These are phyloP conservation scores for Gryllus bimaculatus DNA, from an alignment of 1,140 invertebrate species.

Conservation along the genomic window DNA sequence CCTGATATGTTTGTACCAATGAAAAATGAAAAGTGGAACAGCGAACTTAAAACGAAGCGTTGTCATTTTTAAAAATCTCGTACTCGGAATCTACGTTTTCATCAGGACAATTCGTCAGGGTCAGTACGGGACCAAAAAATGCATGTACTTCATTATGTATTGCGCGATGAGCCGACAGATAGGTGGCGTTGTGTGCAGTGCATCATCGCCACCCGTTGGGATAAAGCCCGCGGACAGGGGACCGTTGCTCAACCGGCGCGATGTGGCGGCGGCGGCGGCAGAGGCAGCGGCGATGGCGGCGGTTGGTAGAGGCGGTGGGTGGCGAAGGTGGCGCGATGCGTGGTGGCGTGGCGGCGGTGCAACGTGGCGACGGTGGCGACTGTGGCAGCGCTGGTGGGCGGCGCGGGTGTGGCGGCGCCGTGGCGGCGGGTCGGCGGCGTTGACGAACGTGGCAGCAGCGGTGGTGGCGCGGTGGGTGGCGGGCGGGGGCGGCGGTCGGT, in stretches of 20 bases:
- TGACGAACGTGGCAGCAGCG: too few species aligned
- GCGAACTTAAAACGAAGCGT: background rate
- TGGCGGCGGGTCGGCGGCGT: too few species aligned
- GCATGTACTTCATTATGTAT: background rate
- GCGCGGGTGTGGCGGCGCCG: too few species aligned
- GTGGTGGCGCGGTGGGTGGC: too few species aligned
- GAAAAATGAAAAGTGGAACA: background rate
- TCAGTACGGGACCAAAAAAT: background rate
- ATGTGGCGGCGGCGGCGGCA: too few species aligned
- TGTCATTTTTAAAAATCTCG: slow-evolving; percentile 5
- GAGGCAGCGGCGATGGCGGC: too few species aligned
- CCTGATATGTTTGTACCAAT: background rate
- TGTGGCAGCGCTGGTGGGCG: too few species aligned
- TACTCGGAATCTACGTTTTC: background rate
- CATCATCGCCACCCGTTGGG: background rate
- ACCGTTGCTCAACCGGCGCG: background rate
- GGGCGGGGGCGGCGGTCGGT: too few species aligned
- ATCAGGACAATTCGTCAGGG: background rate
- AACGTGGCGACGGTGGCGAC: too few species aligned
- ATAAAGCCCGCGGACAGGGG: background rate
- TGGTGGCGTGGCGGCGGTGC: too few species aligned
- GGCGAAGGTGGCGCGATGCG: too few species aligned
- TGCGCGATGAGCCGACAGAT: background rate
- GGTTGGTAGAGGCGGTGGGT: background rate
- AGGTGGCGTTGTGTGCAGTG: background rate